phyloP scores from a whole-genome alignment of 2,797 vertebrate genomes.

The Poeciliopsis turneri region DNA sequence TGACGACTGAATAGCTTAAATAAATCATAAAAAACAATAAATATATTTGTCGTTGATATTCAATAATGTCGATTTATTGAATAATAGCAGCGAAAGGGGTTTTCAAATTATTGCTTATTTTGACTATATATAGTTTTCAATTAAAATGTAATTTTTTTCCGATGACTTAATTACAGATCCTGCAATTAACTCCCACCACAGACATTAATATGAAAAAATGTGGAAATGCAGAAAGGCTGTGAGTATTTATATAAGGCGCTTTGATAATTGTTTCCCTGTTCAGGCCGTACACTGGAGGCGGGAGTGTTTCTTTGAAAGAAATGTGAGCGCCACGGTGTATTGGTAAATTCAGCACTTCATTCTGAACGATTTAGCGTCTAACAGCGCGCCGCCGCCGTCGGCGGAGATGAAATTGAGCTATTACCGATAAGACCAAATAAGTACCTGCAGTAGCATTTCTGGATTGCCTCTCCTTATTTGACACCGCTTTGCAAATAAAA shows the following conservation, averaged over 20 bases:
- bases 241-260: not conserved
- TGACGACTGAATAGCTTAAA: not conserved
- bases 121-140: not conserved
- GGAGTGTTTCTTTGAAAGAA: not conserved
- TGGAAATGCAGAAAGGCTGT: not conserved
- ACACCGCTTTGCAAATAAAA: slow-evolving; percentile 20
- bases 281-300: not conserved
- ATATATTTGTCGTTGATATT: not conserved
- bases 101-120: not conserved
- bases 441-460: slow-evolving; percentile 16
- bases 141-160: not conserved
- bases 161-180: not conserved
- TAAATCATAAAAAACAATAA: not conserved
- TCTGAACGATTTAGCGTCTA: slow-evolving; percentile 21
- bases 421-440: slow-evolving; percentile 5
- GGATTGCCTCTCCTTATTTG: slow-evolving; percentile 21
- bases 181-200: not conserved
- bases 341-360: not conserved
- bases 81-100: not conserved
- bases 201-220: not conserved
- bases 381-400: not conserved
- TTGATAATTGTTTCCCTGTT: not conserved
- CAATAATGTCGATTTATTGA: not conserved
- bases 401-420: slow-evolving; percentile 14
- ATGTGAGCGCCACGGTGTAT: not conserved